phyloP scores from a whole-genome alignment of 2,113 vertebrate genomes.

The Oncorhynchus masou region DNA sequence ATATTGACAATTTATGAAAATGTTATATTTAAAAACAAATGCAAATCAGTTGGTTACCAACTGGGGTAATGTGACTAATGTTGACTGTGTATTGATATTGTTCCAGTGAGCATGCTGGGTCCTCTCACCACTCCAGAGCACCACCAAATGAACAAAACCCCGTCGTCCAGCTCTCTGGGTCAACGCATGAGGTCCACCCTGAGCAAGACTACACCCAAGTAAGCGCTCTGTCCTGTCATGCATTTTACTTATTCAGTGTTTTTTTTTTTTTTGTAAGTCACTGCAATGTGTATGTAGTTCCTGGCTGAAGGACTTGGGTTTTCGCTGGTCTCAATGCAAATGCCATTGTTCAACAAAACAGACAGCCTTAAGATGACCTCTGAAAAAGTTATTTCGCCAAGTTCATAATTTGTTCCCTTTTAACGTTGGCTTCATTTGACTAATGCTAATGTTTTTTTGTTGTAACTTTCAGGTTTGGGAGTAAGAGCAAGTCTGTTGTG shows the following conservation, averaged over 20 bases:
- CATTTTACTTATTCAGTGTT: not conserved
- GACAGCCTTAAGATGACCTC: not conserved
- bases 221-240: constrained; percentile 33
- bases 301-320: not conserved
- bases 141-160: constrained; percentile 88
- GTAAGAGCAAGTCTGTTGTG: constrained; percentile 85
- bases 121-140: constrained; percentile 94
- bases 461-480: constrained; percentile 81
- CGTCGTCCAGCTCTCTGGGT: constrained; percentile 90
- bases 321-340: not conserved
- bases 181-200: constrained; percentile 84
- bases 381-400: constrained; percentile 1
- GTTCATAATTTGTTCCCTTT: not conserved
- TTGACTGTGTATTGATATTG: constrained; percentile 6
- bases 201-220: constrained; percentile 82
- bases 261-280: not conserved
- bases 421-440: not conserved
- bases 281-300: not conserved
- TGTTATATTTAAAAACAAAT: too few species aligned
- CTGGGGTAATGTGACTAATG: constrained; percentile 1
- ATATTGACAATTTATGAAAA: not conserved
- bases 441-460: not conserved
- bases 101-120: constrained; percentile 89
- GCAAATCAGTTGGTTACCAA: not conserved
- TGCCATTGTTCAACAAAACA: constrained; percentile 1